Evolutionary conservation across 2,888 invertebrate genomes (phyloP).

Genomic region (Anagyrus pseudococci): DNA sequence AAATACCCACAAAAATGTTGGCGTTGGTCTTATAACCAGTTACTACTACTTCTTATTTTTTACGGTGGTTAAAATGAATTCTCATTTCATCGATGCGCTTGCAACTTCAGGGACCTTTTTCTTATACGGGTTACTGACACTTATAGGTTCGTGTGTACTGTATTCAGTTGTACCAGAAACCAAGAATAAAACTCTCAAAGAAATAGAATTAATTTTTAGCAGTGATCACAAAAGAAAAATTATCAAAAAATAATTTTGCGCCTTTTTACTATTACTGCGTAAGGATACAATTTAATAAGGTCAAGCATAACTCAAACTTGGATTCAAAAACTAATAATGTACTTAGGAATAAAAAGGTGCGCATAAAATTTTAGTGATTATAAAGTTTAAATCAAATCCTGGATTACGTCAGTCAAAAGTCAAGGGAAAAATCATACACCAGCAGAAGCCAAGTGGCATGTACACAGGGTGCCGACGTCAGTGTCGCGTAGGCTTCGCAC

Average conservation of each 20-base stretch:
- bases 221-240: too few species aligned
- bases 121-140: slow-evolving; percentile 68
- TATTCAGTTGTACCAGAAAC: slow-evolving; percentile 74
- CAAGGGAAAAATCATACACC: neutral
- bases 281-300: too few species aligned
- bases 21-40: slow-evolving; percentile 73
- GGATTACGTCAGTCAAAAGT: neutral
- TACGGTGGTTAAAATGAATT: slow-evolving; percentile 72
- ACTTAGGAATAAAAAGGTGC: too few species aligned
- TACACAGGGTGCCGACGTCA: too few species aligned
- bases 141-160: slow-evolving; percentile 67
- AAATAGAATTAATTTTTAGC: slow-evolving; percentile 71
- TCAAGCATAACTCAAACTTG: too few species aligned
- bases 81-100: slow-evolving; percentile 66
- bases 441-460: neutral
- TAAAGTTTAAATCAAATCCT: neutral
- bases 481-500: slow-evolving; percentile 1
- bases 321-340: too few species aligned
- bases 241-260: too few species aligned
- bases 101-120: slow-evolving; percentile 71
- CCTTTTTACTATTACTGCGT: too few species aligned
- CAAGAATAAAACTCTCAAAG: slow-evolving; percentile 71
- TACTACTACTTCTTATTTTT: slow-evolving; percentile 72
- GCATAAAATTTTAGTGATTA: too few species aligned
- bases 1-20: slow-evolving; percentile 68